Conservation (phyloP, 2,888 invertebrate genomes). For the Conchocele bisecta region DNA sequence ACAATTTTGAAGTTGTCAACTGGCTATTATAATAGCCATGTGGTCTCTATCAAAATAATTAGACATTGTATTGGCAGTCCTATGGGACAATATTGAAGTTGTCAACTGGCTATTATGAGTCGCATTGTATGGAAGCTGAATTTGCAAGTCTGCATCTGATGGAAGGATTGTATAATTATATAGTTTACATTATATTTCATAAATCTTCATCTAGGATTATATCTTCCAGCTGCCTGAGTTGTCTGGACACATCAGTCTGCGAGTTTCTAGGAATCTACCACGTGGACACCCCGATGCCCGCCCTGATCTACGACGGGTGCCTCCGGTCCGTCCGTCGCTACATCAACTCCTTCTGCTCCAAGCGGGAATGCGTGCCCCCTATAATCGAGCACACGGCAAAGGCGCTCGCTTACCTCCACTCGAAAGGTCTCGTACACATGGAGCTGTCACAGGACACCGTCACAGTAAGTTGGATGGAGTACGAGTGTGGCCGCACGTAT, state of each 20-base stretch:
- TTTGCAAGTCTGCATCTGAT: no score
- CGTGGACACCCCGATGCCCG: constrained; percentile 48
- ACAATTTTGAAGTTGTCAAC: no score
- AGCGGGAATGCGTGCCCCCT: constrained; percentile 39
- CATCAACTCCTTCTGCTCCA: constrained; percentile 39
- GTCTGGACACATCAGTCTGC: constrained; percentile 53
- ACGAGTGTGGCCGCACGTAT: neutral
- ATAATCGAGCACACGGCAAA: constrained; percentile 52
- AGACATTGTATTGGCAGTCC: no score
- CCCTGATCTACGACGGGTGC: constrained; percentile 64
- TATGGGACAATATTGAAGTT: no score
- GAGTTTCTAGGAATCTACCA: constrained; percentile 70
- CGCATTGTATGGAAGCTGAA: no score
- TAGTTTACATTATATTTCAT: no score
- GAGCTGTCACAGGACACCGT: constrained; percentile 77
- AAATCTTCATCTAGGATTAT: no score
- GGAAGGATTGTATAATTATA: no score
- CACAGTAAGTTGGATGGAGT: constrained; percentile 65
- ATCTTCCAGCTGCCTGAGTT: constrained; percentile 62
- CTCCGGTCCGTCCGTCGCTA: constrained; percentile 59
- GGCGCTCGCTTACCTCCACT: constrained; percentile 73
- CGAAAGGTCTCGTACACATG: constrained; percentile 75
- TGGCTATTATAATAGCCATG: no score
- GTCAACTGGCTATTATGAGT: no score
- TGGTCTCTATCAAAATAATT: no score